Evolutionary conservation across 2,797 vertebrate species (phyloP).

Genomic region (Galago senegalensis): DNA sequence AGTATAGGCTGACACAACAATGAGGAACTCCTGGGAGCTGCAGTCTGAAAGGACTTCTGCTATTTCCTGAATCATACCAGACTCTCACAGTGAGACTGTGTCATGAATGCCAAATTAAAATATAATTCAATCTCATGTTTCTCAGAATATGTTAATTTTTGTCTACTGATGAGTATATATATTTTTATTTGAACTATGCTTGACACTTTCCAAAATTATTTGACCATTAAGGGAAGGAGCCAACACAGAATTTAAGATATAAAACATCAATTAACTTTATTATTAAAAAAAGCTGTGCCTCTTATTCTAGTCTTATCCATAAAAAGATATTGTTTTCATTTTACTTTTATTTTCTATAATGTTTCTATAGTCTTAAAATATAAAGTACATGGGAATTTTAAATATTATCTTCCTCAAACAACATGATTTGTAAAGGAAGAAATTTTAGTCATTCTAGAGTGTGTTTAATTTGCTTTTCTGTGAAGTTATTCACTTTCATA

Average conservation of each 20-base stretch:
- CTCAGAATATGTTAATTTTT: constrained; percentile 36
- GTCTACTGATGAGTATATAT: background rate
- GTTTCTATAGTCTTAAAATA: background rate
- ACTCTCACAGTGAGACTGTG: background rate
- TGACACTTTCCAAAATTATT: background rate
- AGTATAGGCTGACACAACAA: background rate
- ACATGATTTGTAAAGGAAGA: background rate
- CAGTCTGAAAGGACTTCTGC: background rate
- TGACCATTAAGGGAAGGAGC: background rate
- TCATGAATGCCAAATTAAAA: background rate
- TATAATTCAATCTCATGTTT: constrained; percentile 5
- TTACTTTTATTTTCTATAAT: background rate
- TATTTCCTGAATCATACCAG: background rate
- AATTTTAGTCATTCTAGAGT: background rate
- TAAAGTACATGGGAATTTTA: background rate
- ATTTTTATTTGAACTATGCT: background rate
- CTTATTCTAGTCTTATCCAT: background rate
- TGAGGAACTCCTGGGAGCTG: background rate
- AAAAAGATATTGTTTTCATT: too few species aligned
- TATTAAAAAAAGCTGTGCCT: background rate
- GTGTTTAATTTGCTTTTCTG: background rate
- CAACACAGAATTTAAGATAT: background rate
- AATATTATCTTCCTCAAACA: background rate
- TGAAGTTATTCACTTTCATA: background rate
- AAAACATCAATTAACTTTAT: background rate